A percentile compares a stretch with the other conserved stretches of the same genome.
phyloP scores from a whole-genome alignment of 1,140 invertebrate genomes.

The Doryteuthis pealeii region DNA sequence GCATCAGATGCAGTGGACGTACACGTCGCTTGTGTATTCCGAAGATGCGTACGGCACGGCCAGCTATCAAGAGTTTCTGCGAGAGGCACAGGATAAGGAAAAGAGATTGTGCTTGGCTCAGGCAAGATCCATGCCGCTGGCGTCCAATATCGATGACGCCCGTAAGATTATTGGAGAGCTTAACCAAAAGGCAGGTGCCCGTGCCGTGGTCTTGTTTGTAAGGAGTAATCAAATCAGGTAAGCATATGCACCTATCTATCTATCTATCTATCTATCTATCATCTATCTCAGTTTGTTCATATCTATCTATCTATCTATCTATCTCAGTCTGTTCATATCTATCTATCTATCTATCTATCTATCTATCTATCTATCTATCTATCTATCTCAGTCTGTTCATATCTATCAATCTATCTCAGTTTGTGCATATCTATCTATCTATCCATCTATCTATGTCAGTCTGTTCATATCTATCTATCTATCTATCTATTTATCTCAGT shows the following conservation, averaged over 20 bases:
- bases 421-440: too few relatives aligned
- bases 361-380: too few relatives aligned
- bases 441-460: too few relatives aligned
- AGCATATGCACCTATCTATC: background rate
- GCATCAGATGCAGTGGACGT: constrained; percentile 72
- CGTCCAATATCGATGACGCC: constrained; percentile 41
- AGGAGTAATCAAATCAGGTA: constrained; percentile 68
- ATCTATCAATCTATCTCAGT: too few relatives aligned
- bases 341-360: too few relatives aligned
- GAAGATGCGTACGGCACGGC: constrained; percentile 70
- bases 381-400: too few relatives aligned
- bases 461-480: too few relatives aligned
- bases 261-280: too few relatives aligned
- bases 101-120: constrained; percentile 29
- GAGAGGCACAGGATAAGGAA: constrained; percentile 29
- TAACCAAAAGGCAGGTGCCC: constrained; percentile 67
- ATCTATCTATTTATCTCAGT: too few relatives aligned
- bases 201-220: constrained; percentile 73
- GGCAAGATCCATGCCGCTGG: constrained; percentile 32
- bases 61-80: constrained; percentile 45
- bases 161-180: constrained; percentile 64
- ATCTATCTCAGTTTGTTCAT: too few relatives aligned
- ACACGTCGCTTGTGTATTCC: constrained; percentile 72
- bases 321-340: too few relatives aligned
- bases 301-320: too few relatives aligned